Evolutionary conservation across 2,113 vertebrate species (phyloP).

Genomic region (Rattus rattus): DNA sequence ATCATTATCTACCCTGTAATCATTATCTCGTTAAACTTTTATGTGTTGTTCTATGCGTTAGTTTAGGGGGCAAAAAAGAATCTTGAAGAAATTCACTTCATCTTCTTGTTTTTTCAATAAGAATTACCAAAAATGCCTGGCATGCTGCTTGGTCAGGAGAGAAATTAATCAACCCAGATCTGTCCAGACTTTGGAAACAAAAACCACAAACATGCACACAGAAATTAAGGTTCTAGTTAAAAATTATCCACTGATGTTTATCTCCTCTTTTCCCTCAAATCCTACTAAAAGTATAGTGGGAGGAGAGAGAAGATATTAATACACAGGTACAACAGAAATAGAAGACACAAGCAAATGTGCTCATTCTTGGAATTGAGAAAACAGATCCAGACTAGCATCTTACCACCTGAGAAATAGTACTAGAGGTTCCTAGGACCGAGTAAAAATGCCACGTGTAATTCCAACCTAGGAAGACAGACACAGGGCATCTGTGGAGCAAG

Average conservation of each 20-base stretch:
- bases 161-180: not conserved
- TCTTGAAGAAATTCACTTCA: not conserved
- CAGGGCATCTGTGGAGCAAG: not conserved
- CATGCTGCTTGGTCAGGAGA: not conserved
- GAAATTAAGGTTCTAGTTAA: conserved; percentile 7
- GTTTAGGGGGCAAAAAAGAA: not conserved
- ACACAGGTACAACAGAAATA: not conserved
- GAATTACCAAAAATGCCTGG: conserved; percentile 42
- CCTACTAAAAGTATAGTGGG: not conserved
- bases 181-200: not conserved
- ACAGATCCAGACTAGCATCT: not conserved
- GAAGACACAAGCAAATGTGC: not conserved
- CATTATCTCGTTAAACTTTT: conserved; percentile 25
- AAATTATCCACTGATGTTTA: not conserved
- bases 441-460: not conserved
- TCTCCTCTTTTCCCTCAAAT: not conserved
- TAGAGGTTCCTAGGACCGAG: not conserved
- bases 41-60: not conserved
- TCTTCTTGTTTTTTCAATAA: not conserved
- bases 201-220: not conserved
- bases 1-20: conserved; percentile 8
- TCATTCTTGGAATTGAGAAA: not conserved
- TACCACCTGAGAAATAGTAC: not conserved
- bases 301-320: not conserved
- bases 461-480: too few species aligned